Conservation (phyloP, 2,113 vertebrate species). For the Oryzias woworae region DNA sequence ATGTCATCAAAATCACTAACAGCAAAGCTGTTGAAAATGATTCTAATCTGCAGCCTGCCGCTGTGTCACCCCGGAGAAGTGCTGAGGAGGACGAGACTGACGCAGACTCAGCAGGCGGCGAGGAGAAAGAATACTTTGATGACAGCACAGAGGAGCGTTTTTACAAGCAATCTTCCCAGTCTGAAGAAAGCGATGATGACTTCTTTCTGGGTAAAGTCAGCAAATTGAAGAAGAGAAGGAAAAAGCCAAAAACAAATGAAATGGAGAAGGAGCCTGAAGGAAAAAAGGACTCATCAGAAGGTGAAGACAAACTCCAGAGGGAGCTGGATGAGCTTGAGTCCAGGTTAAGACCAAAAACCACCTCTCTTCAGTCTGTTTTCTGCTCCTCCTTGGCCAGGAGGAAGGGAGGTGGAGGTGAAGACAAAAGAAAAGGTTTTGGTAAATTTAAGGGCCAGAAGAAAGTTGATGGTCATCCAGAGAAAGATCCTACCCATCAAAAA, state of each 20-base stretch:
- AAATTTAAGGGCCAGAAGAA: constrained; percentile 24
- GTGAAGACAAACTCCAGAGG: constrained; percentile 23
- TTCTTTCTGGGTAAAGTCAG: constrained; percentile 94
- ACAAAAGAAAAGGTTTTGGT: constrained; percentile 29
- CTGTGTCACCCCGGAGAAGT: background rate
- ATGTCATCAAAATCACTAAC: constrained; percentile 20
- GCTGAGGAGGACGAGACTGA: constrained; percentile 60
- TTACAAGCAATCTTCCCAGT: constrained; percentile 86
- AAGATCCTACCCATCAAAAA: constrained; percentile 31
- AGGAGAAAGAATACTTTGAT: constrained; percentile 61
- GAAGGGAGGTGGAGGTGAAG: constrained; percentile 2
- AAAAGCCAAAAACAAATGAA: constrained; percentile 11
- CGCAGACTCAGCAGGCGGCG: constrained; percentile 64
- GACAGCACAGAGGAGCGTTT: constrained; percentile 95
- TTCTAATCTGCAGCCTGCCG: background rate
- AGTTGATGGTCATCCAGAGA: background rate
- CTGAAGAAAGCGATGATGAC: constrained; percentile 85
- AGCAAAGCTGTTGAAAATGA: constrained; percentile 21
- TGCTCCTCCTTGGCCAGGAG: constrained; percentile 80
- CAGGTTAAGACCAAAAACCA: constrained; percentile 52
- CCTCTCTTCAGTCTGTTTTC: constrained; percentile 83
- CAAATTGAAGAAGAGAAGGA: constrained; percentile 82
- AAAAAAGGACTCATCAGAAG: background rate
- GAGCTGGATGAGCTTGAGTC: constrained; percentile 55
- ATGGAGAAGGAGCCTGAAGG: constrained; percentile 3